phyloP scores from a whole-genome alignment of 1,140 invertebrate genomes.

The Drosophila mayri region DNA sequence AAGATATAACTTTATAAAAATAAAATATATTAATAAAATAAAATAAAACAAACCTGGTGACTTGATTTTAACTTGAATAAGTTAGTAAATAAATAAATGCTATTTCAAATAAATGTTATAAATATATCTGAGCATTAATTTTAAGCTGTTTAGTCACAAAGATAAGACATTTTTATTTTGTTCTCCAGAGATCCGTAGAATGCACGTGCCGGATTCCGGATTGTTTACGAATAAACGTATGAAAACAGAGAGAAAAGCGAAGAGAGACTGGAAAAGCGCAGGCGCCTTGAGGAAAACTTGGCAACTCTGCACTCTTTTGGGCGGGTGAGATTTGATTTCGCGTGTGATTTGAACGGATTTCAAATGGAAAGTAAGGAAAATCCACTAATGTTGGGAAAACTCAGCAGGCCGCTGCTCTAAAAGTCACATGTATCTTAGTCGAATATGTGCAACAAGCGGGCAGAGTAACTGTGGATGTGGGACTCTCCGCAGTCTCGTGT shows the following conservation, averaged over 20 bases:
- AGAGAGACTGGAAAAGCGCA: constrained; percentile 42
- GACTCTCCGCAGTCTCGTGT: not conserved
- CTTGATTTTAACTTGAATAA: not conserved
- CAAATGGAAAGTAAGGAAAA: not conserved
- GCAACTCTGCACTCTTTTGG: constrained; percentile 56
- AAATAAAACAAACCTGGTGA: not conserved
- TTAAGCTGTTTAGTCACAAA: not conserved
- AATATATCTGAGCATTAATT: not conserved
- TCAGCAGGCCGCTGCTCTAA: not conserved
- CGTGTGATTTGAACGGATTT: constrained; percentile 19
- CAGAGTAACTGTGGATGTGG: not conserved
- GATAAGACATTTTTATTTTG: constrained; percentile 3
- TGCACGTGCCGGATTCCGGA: constrained; percentile 54
- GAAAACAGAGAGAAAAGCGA: constrained; percentile 68
- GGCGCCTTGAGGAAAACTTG: constrained; percentile 56
- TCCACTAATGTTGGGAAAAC: not conserved
- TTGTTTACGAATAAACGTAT: constrained; percentile 77
- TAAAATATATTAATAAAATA: too few relatives aligned
- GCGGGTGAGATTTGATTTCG: constrained; percentile 38
- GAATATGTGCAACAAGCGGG: constrained; percentile 37
- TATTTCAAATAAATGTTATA: not conserved
- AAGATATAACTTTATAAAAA: not conserved
- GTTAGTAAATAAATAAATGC: not conserved
- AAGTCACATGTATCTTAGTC: not conserved
- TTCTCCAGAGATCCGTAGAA: not conserved